A percentile compares a stretch with the other conserved stretches of the same genome.
Conservation (phyloP, 2,797 vertebrate genomes). For the Monodelphis domestica region DNA sequence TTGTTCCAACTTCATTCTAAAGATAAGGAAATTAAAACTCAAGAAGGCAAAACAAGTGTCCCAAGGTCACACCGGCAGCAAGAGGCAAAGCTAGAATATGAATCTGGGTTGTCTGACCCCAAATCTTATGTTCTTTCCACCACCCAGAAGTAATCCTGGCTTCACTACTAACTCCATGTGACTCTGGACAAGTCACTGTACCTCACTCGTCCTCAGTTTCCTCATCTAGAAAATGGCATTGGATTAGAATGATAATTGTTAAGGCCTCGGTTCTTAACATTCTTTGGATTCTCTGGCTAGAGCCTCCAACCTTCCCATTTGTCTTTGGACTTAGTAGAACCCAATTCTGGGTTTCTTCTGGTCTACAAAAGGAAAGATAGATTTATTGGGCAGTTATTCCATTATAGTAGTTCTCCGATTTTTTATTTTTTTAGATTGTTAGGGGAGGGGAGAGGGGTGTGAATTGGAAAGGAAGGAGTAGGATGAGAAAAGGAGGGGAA, state of each 20-base stretch:
- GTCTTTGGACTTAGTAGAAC: neutral
- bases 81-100: neutral
- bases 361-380: neutral
- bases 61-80: neutral
- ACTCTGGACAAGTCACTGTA: neutral
- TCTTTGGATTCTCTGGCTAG: neutral
- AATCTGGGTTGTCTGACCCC: neutral
- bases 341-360: neutral
- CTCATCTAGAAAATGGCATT: neutral
- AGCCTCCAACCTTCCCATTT: conserved; percentile 16
- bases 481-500: neutral
- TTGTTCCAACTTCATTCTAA: neutral
- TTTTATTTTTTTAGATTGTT: conserved; percentile 33
- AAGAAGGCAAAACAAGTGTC: neutral
- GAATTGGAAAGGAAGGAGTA: neutral
- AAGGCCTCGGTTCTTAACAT: neutral
- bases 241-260: neutral
- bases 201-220: neutral
- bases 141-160: neutral
- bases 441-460: neutral
- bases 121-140: neutral
- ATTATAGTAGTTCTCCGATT: conserved; percentile 11
- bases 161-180: neutral
- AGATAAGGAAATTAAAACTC: neutral
- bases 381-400: conserved; percentile 31